phyloP scores from a whole-genome alignment of 1,140 invertebrate genomes.

The Drosophila bocqueti region DNA sequence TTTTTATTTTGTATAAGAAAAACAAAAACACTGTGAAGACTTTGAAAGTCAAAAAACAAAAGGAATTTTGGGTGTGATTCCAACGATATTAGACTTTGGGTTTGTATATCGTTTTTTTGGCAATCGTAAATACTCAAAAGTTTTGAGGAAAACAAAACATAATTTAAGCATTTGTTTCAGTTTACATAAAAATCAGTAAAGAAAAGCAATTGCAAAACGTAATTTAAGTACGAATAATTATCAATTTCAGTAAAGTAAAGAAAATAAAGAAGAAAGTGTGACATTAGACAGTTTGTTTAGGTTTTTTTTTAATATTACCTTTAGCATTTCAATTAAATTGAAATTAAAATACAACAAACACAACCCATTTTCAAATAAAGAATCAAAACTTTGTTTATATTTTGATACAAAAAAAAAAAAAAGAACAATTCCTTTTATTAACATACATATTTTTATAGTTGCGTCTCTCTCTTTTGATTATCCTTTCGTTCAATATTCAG shows the following conservation, averaged over 20 bases:
- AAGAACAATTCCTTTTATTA: slow-evolving; percentile 51
- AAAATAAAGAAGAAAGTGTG: not conserved
- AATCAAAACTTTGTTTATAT: not conserved
- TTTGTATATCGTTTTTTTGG: not conserved
- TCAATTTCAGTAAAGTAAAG: too few relatives aligned
- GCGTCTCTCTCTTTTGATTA: slow-evolving; percentile 58
- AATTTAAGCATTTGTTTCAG: not conserved
- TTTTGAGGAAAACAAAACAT: not conserved
- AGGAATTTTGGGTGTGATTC: not conserved
- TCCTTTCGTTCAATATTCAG: slow-evolving; percentile 52
- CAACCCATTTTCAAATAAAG: slow-evolving; percentile 1
- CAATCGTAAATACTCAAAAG: not conserved
- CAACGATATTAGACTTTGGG: not conserved
- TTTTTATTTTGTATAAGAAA: not conserved
- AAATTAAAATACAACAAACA: not conserved
- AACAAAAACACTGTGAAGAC: not conserved
- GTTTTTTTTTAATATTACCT: not conserved
- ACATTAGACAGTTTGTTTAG: not conserved
- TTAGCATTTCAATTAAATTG: not conserved
- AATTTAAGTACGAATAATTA: too few relatives aligned
- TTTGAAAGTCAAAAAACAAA: not conserved
- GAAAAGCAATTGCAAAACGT: not conserved
- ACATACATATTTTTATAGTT: slow-evolving; percentile 19
- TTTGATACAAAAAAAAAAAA: slow-evolving; percentile 32
- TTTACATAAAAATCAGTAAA: not conserved